Conservation (phyloP, 2,113 vertebrate genomes). For the Heterocephalus glaber region DNA sequence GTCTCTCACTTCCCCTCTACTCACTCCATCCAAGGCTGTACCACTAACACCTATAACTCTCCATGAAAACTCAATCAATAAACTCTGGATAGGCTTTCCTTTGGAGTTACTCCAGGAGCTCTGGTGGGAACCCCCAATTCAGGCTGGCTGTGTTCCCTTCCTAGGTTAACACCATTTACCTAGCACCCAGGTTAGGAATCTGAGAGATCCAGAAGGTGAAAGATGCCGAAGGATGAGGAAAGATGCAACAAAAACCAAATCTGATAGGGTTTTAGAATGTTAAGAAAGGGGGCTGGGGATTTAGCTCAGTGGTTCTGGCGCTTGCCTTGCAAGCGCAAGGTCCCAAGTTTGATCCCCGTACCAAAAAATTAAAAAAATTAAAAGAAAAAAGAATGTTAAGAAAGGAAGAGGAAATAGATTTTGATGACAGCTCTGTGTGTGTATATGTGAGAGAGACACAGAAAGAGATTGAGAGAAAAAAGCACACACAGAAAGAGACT, state of each 20-base stretch:
- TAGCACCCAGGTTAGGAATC: background rate
- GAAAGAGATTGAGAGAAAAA: background rate
- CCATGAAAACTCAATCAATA: background rate
- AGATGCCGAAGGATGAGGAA: background rate
- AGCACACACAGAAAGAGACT: background rate
- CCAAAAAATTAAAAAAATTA: too few relatives aligned
- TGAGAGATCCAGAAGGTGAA: background rate
- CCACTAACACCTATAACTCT: background rate
- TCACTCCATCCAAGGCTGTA: background rate
- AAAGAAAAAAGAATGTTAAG: too few relatives aligned
- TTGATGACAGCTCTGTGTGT: background rate
- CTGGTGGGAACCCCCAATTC: background rate
- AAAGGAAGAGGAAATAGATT: background rate
- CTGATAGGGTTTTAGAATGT: background rate
- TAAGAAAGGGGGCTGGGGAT: too few relatives aligned
- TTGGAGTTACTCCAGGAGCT: background rate
- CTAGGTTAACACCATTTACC: background rate
- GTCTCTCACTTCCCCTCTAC: background rate
- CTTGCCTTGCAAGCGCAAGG: too few relatives aligned
- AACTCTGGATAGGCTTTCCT: background rate
- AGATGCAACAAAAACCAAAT: background rate
- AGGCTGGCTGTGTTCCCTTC: background rate
- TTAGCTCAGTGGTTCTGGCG: too few relatives aligned
- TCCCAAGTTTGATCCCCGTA: background rate
- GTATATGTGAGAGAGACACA: background rate